A percentile compares a stretch with the other conserved stretches of the same genome.
Conservation (phyloP, 2,888 invertebrate species). For the Spisula subtruncata region DNA sequence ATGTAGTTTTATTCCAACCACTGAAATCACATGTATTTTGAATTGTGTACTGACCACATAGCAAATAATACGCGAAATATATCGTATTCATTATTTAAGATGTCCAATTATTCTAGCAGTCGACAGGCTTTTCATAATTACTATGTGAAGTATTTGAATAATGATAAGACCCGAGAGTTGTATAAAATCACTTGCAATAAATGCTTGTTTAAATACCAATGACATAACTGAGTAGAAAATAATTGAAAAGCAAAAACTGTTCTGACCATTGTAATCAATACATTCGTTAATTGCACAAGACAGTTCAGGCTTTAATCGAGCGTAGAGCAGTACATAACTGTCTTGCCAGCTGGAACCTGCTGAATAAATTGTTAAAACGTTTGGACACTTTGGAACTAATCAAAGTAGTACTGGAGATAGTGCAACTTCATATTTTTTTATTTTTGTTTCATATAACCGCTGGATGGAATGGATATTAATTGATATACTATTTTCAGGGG, state of each 20-base stretch:
- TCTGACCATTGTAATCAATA: background rate
- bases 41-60: no score
- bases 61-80: no score
- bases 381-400: conserved; percentile 7
- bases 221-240: background rate
- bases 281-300: background rate
- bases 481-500: no score
- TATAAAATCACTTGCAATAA: background rate
- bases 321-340: background rate
- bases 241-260: background rate
- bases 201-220: background rate
- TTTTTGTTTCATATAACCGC: background rate
- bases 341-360: background rate
- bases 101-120: no score
- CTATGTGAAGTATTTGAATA: no score
- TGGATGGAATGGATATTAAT: background rate
- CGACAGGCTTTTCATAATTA: no score
- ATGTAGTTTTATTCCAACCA: no score
- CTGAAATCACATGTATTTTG: no score
- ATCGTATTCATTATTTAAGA: no score
- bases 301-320: background rate
- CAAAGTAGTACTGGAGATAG: background rate
- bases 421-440: background rate
- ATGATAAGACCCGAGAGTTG: no score
- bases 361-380: background rate